Base-by-base conservation (phyloP, 2,797 vertebrate genomes). In the Muscicapa comitata region DNA sequence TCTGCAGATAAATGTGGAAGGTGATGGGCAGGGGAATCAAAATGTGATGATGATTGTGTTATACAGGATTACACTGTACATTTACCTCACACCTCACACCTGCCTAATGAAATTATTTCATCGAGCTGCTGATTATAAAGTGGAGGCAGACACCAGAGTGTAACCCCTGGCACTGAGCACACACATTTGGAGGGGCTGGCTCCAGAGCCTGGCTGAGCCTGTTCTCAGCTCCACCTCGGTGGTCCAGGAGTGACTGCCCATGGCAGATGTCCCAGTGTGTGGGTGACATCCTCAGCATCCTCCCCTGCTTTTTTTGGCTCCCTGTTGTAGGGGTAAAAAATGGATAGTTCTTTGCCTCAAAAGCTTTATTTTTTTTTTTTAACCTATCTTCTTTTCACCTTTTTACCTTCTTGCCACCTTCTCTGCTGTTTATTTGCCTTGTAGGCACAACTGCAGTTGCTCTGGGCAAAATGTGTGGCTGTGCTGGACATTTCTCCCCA, bases 11-110 rank as follows among this genome's bases (percentile, higher is more conserved):
- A 88, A 95, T 93, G 86, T 51, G 40, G 83, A 68, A 93, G 93
- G 87, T 93, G 92, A 93, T 90, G 89, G 84, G 92, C 84, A 91
- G 54, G 87, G 91, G 66, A 95, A 92, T 91, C 89, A 83, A 71
- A 96, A 88, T 28, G 87, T 72, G 81, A 57, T 82, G 86, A 72
- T 91, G 87, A 83, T 54, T 92, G 83, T 86, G 66, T 88, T 92
- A 35, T 31, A 58, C 79, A 48, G 85, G 86, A 51, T 92, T 87
- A 67, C 3, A 9, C n/a, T 42, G 86, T 47, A 37, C 72, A 18
- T 76, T 79, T 85, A 17, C 59, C 84, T 86, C 87, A 45, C 94
- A 93, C 87, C 87, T 93, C 81, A 45, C 94, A 94, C 90, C 92
- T 95, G 88, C 82, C 73, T 92, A 70, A 96, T 93, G 90, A 90